Conservation (phyloP, 2,113 vertebrate genomes). For the Ophiodon elongatus region DNA sequence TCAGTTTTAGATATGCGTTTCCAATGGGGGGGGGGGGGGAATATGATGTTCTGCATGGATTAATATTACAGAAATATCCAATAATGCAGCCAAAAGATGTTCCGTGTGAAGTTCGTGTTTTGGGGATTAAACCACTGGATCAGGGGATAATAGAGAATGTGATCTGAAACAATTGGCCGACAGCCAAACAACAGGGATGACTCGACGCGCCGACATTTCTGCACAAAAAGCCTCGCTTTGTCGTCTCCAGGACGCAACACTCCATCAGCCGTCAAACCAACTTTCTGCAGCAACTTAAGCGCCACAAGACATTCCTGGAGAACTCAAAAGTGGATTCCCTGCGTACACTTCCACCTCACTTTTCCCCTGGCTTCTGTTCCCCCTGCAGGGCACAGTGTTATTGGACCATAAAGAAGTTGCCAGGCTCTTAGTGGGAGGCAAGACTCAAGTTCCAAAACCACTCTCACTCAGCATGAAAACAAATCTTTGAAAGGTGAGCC, state of each 20-base stretch:
- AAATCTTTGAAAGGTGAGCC: slow-evolving; percentile 22
- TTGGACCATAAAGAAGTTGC: slow-evolving; percentile 63
- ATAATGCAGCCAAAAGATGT: slow-evolving; percentile 1
- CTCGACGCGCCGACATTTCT: not conserved
- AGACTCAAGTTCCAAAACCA: slow-evolving; percentile 44
- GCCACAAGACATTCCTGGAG: slow-evolving; percentile 51
- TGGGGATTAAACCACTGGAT: slow-evolving; percentile 11
- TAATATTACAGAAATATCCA: not conserved
- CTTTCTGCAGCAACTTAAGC: slow-evolving; percentile 42
- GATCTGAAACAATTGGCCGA: not conserved
- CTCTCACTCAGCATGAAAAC: slow-evolving; percentile 27
- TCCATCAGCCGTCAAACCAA: slow-evolving; percentile 34
- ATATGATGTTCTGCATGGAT: not conserved
- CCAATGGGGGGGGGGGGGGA: not conserved
- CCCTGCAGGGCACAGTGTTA: slow-evolving; percentile 67
- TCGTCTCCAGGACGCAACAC: not conserved
- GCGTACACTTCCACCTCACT: slow-evolving; percentile 42
- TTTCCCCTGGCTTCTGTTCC: slow-evolving; percentile 47
- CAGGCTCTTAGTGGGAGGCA: slow-evolving; percentile 43
- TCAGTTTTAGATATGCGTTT: not conserved
- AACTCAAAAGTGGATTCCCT: slow-evolving; percentile 18
- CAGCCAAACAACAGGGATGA: not conserved
- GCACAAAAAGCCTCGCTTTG: slow-evolving; percentile 14
- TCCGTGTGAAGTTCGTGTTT: not conserved
- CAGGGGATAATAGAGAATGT: not conserved